Evolutionary conservation across 2,113 vertebrate species (phyloP), one percentile per base, ranked within the genome.

Genomic region (Channa maculata): DNA sequence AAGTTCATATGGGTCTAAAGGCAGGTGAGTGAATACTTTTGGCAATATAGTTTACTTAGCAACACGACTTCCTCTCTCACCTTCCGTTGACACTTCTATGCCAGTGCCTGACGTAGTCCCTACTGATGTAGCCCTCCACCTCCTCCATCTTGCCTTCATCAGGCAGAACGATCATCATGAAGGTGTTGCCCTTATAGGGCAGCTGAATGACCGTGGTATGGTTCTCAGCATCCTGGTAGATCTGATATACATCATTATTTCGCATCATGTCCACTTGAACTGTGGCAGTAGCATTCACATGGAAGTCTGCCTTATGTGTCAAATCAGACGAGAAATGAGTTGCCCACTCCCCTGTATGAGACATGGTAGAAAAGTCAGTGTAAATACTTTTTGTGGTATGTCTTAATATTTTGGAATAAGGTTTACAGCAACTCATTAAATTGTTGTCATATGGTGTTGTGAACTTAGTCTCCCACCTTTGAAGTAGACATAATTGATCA

Each of bases 141-240:
- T 93, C 91, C 7, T 80, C 60, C 94, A 97, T 94, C 70, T 93
- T 95, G 57, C 94, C 96, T 48, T 94, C 74, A 0, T 81, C 54
- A 3, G 97, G 97, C 59, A 98, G 93, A 50, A 97, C 89, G n/a
- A 98, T 92, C 89, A 97, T 94, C 85, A 96, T 94, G 57, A 95
- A 95, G 65, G 96, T 93, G 37, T 95, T 95, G 50, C 95, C 94
- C 46, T 94, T 92, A 88, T 97, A 97, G 5, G 94, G 96, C 81
- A 95, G 71, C 84, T 83, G 12, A 66, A 94, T 36, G 58, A 94
- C 46, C 0, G 80, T 85, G 63, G 67, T 36, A 84, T 90, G 10
- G 62, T 82, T 88, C 4, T 69, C 92, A 48, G 67, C 0, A 46
- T 90, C 82, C 0, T 85, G 69, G 34, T 95, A 88, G 66, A 91